A percentile compares a stretch with the other conserved stretches of the same genome.
Conservation (phyloP, 2,113 vertebrate genomes). For the Anhinga anhinga region DNA sequence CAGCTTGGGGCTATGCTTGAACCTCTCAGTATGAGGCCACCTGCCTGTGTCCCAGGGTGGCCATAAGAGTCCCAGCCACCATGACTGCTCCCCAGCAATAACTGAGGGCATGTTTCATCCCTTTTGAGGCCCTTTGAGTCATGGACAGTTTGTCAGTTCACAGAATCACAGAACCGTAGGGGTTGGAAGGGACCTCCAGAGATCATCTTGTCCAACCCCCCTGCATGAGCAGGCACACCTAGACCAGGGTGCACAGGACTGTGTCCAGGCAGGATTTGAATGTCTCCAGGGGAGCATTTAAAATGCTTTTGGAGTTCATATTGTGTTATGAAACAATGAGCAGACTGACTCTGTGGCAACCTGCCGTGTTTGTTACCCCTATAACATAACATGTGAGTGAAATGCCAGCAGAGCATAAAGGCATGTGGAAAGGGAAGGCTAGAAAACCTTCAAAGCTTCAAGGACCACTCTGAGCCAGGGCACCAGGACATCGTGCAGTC, state of each 20-base stretch:
- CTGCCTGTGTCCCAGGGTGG: background rate
- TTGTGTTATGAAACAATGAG: background rate
- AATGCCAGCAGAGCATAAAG: background rate
- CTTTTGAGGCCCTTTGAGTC: background rate
- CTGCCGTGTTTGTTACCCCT: fast-evolving
- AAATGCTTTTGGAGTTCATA: background rate
- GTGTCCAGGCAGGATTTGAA: no score
- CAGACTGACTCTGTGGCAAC: background rate
- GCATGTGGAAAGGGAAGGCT: background rate
- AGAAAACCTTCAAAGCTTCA: no score
- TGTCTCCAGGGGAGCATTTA: background rate
- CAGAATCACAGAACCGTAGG: no score
- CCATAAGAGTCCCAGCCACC: background rate
- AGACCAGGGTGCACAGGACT: no score
- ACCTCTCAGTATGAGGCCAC: background rate
- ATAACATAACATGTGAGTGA: fast-evolving
- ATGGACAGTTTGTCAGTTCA: background rate
- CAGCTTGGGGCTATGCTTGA: background rate
- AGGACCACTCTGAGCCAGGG: background rate
- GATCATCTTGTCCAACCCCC: no score
- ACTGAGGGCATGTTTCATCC: background rate
- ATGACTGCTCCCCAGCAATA: background rate
- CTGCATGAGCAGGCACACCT: no score
- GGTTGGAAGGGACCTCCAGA: no score
- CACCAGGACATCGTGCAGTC: fast-evolving